These are phyloP conservation scores for Podarcis lilfordi DNA, from an alignment of 2,797 vertebrate genomes.

Conservation along the genomic window DNA sequence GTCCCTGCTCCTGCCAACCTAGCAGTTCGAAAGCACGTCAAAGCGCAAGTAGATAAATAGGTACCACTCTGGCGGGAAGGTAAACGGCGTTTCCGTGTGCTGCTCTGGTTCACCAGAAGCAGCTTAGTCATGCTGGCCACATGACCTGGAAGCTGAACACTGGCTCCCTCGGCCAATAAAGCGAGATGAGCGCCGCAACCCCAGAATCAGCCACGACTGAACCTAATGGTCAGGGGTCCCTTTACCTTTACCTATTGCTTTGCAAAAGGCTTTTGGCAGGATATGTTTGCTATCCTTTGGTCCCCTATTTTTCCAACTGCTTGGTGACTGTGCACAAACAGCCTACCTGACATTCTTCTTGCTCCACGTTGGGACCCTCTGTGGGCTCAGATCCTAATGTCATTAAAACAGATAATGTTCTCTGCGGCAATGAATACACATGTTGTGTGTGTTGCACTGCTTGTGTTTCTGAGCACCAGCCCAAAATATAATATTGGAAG, in stretches of 20 bases:
- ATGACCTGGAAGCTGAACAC: too few species aligned
- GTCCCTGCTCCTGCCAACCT: too few species aligned
- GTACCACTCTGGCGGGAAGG: too few species aligned
- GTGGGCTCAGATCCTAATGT: background rate
- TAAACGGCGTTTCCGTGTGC: accelerated
- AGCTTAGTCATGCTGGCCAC: too few species aligned
- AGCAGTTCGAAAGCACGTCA: too few species aligned
- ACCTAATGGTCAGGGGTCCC: too few species aligned
- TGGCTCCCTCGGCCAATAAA: too few species aligned
- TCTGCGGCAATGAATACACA: background rate
- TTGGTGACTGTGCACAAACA: background rate
- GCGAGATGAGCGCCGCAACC: too few species aligned
- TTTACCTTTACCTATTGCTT: background rate
- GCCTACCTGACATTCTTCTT: background rate
- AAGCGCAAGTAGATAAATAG: too few species aligned
- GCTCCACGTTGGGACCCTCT: background rate
- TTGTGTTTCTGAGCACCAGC: background rate
- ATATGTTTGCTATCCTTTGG: background rate
- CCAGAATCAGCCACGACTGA: too few species aligned
- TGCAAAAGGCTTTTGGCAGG: background rate
- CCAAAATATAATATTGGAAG: background rate
- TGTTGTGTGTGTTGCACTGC: background rate
- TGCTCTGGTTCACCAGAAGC: too few species aligned
- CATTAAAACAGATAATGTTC: background rate
- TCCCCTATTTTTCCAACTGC: background rate